Evolutionary conservation across 2,113 vertebrate genomes (phyloP), one percentile per base, ranked within the genome.

Genomic region (Pelusios castaneus): DNA sequence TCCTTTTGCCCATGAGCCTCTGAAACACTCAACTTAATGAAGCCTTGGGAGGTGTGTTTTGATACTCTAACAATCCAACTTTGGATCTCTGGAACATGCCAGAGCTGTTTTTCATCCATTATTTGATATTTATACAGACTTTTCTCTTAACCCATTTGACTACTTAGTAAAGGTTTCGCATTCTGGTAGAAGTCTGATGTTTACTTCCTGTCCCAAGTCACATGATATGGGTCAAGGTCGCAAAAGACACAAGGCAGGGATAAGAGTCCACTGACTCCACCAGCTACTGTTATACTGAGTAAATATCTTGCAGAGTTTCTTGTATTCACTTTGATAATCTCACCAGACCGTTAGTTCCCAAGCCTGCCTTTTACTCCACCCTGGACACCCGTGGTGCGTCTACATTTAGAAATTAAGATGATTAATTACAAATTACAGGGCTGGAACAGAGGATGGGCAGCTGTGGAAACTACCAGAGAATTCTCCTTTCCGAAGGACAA

Each of bases 361-460:
- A 3, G 8, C 16, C 16, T 17, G 16, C 63, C 34, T n/a, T n/a
- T n/a, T 67, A n/a, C 19, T n/a, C 34, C 63, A 67, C 34, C 16
- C 34, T 67, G 34, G 17, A 67, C 16, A n/a, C 16, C 14, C 34
- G 31, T 31, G 34, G 14, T n/a, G n/a, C n/a, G n/a, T n/a, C n/a
- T n/a, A n/a, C n/a, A n/a, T n/a, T n/a, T n/a, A n/a, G n/a, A n/a
- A n/a, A n/a, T n/a, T n/a, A n/a, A n/a, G n/a, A n/a, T n/a, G n/a
- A n/a, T n/a, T n/a, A n/a, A n/a, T n/a, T n/a, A 3, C 43, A 70
- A 4, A 0, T 80, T 80, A 47, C 27, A 1, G 1, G 1, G 1
- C 17, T 10, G 87, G 75, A 88, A 10, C 19, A 86, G 41, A 94
- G 81, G 82, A 24, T 58, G 56, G 56, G 63, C 19, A 70, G 41